Conservation (phyloP, 2,888 invertebrate genomes). For the Endotricha flammealis region DNA sequence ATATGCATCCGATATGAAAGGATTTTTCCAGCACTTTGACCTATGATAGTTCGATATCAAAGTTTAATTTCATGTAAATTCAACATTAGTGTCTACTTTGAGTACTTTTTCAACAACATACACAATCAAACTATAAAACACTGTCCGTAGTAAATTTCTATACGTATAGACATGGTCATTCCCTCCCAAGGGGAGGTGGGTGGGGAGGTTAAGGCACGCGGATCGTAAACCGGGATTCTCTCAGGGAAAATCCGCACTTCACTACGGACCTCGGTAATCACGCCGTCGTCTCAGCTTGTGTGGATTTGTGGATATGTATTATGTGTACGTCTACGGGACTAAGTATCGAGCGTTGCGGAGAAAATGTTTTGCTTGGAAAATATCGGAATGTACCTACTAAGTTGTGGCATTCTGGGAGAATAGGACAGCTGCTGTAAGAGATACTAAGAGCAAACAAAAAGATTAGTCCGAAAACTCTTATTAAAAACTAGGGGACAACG, state of each 20-base stretch:
- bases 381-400: neutral
- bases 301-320: conserved; percentile 51
- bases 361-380: conserved; percentile 17
- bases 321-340: conserved; percentile 16
- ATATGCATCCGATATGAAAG: too few relatives aligned
- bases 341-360: neutral
- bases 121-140: conserved; percentile 5
- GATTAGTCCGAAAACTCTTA: too few relatives aligned
- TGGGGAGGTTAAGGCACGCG: conserved; percentile 4
- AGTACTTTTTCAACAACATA: neutral
- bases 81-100: too few relatives aligned
- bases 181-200: conserved; percentile 10
- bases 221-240: conserved; percentile 21
- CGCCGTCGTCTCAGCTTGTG: conserved; percentile 41
- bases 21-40: too few relatives aligned
- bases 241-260: conserved; percentile 22
- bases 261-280: conserved; percentile 25
- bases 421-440: too few relatives aligned
- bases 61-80: too few relatives aligned
- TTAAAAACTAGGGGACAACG: too few relatives aligned
- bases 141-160: conserved; percentile 2
- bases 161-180: conserved; percentile 12
- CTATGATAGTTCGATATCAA: too few relatives aligned
- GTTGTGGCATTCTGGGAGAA: too few relatives aligned
- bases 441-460: too few relatives aligned